Conservation (phyloP, 2,888 invertebrate genomes). For the Himalopsyche tibetana region DNA sequence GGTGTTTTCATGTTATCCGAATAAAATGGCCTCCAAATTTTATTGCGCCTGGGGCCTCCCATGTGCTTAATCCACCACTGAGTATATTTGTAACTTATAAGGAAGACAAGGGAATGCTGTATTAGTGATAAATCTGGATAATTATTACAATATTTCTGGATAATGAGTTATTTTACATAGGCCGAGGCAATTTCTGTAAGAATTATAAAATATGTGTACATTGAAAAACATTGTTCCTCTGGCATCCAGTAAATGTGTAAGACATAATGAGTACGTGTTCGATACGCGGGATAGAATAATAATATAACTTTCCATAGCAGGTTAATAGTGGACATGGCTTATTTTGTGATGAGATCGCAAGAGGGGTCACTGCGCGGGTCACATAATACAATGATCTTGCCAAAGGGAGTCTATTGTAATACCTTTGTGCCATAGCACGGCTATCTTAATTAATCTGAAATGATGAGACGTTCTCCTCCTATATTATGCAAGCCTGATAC, state of each 20-base stretch:
- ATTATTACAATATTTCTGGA: too few relatives aligned
- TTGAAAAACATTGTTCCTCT: constrained; percentile 8
- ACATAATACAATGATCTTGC: constrained; percentile 61
- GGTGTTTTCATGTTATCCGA: too few relatives aligned
- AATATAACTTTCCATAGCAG: background rate
- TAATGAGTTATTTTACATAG: background rate
- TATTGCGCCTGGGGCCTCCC: too few relatives aligned
- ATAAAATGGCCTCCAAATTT: too few relatives aligned
- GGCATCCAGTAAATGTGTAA: constrained; percentile 34
- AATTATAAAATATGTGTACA: constrained; percentile 7
- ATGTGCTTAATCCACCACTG: too few relatives aligned
- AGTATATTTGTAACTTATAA: too few relatives aligned
- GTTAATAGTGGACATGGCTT: constrained; percentile 15
- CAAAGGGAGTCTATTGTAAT: constrained; percentile 62
- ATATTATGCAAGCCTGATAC: constrained; percentile 53
- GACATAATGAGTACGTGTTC: constrained; percentile 6
- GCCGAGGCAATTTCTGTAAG: constrained; percentile 19
- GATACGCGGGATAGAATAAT: constrained; percentile 14
- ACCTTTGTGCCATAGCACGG: constrained; percentile 59
- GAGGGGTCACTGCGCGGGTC: constrained; percentile 58
- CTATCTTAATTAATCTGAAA: constrained; percentile 65
- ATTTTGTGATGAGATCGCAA: constrained; percentile 59
- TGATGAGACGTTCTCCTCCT: constrained; percentile 53
- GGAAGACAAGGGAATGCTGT: too few relatives aligned
- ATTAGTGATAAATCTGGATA: too few relatives aligned